Conservation (phyloP, 2,888 invertebrate species). For the Chrysina gloriosa region DNA sequence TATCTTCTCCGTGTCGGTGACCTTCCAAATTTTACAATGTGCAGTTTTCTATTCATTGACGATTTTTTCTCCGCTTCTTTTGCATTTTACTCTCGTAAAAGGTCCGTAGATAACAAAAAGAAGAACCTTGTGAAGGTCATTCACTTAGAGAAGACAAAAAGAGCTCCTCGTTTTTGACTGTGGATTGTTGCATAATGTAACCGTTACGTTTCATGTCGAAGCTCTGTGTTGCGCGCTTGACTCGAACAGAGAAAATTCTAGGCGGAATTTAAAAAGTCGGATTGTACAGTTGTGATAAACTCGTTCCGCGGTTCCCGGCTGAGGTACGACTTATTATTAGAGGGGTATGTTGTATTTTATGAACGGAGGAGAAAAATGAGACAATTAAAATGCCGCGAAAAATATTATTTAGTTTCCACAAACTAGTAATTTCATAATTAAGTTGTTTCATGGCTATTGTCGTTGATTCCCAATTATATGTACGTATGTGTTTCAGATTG, state of each 20-base stretch:
- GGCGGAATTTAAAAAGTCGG: constrained; percentile 36
- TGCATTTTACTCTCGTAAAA: constrained; percentile 7
- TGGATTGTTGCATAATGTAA: constrained; percentile 34
- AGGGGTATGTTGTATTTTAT: neutral
- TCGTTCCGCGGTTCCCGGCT: constrained; percentile 22
- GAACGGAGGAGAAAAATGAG: neutral
- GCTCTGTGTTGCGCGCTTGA: constrained; percentile 3
- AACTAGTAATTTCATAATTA: too few species aligned
- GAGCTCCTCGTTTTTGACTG: constrained; percentile 9
- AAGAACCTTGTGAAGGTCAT: constrained; percentile 24
- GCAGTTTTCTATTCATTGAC: constrained; percentile 53
- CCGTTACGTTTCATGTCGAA: constrained; percentile 28
- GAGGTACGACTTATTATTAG: neutral
- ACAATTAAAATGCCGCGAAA: too few species aligned
- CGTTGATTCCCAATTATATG: too few species aligned
- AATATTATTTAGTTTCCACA: too few species aligned
- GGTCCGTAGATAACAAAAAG: constrained; percentile 7
- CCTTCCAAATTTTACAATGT: constrained; percentile 59
- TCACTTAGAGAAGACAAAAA: constrained; percentile 5
- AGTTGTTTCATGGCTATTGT: too few species aligned
- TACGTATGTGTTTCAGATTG: too few species aligned
- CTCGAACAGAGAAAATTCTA: constrained; percentile 28
- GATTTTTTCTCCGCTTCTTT: constrained; percentile 37
- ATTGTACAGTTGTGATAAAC: constrained; percentile 40
- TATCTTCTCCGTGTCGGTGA: constrained; percentile 47